Evolutionary conservation across 2,888 invertebrate species (phyloP).

Genomic region (Matsumyia berberina): DNA sequence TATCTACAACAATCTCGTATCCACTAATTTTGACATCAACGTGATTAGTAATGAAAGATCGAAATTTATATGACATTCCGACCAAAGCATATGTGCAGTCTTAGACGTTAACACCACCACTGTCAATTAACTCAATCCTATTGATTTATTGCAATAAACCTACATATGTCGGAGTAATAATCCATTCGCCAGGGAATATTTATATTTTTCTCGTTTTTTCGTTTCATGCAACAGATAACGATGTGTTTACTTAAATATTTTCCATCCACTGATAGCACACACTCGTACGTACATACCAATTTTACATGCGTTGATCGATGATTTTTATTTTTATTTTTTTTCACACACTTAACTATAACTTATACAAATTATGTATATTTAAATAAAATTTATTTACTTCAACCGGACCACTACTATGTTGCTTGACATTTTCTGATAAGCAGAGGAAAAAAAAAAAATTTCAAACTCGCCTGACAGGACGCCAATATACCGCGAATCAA

Average conservation of each 20-base stretch:
- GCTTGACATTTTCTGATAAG: constrained; percentile 11
- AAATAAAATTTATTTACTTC: background rate
- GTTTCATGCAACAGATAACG: constrained; percentile 27
- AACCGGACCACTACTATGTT: background rate
- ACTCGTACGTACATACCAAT: constrained; percentile 12
- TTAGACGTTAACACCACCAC: no score
- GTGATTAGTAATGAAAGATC: no score
- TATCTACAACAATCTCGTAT: no score
- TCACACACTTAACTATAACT: background rate
- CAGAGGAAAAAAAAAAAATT: constrained; percentile 20
- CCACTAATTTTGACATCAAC: no score
- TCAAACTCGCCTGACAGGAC: constrained; percentile 6
- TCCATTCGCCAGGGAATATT: background rate
- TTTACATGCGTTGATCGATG: background rate
- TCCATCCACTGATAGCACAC: constrained; percentile 30
- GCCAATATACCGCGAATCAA: constrained; percentile 31
- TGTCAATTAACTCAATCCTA: no score
- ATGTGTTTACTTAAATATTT: constrained; percentile 28
- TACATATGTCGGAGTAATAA: no score
- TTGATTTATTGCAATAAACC: no score
- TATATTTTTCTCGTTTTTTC: constrained; percentile 9
- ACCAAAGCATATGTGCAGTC: no score
- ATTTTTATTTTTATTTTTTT: background rate
- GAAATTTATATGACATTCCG: no score
- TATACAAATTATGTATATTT: background rate